Evolutionary conservation across 2,888 invertebrate genomes (phyloP).

Genomic region (Hipparchia semele): DNA sequence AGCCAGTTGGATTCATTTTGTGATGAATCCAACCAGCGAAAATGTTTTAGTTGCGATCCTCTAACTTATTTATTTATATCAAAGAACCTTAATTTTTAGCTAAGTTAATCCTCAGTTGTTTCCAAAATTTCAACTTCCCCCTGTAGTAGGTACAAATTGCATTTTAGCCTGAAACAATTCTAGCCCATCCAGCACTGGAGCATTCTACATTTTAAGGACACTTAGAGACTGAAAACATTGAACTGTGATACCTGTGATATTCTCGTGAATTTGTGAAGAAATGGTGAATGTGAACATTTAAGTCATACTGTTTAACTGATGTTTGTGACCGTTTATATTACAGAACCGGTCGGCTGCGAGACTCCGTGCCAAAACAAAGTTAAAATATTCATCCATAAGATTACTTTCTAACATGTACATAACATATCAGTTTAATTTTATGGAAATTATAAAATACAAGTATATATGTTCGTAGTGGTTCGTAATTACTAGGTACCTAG

Average conservation of each 20-base stretch:
- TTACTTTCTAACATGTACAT: slow-evolving; percentile 14
- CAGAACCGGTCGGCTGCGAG: slow-evolving; percentile 66
- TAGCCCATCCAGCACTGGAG: slow-evolving; percentile 27
- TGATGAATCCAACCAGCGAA: too few relatives aligned
- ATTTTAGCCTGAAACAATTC: slow-evolving; percentile 12
- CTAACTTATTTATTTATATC: too few relatives aligned
- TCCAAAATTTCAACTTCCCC: slow-evolving; percentile 1
- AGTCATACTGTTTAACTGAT: slow-evolving; percentile 57
- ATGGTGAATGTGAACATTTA: slow-evolving; percentile 50
- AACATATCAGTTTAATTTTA: slow-evolving; percentile 16
- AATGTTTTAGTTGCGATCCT: too few relatives aligned
- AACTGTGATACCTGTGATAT: slow-evolving; percentile 58
- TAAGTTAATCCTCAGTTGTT: neutral
- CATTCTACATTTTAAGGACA: slow-evolving; percentile 36
- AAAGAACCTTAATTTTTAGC: neutral
- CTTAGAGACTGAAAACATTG: slow-evolving; percentile 36
- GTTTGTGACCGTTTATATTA: slow-evolving; percentile 75
- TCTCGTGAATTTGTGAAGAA: slow-evolving; percentile 51
- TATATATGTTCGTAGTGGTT: neutral
- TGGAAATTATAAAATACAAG: neutral
- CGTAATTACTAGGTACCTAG: neutral
- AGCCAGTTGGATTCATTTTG: neutral
- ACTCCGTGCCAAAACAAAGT: slow-evolving; percentile 64
- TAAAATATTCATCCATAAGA: slow-evolving; percentile 26
- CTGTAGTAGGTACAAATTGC: neutral